Base-by-base conservation (phyloP, 2,797 vertebrate species). In the Centropyge bicolor region DNA sequence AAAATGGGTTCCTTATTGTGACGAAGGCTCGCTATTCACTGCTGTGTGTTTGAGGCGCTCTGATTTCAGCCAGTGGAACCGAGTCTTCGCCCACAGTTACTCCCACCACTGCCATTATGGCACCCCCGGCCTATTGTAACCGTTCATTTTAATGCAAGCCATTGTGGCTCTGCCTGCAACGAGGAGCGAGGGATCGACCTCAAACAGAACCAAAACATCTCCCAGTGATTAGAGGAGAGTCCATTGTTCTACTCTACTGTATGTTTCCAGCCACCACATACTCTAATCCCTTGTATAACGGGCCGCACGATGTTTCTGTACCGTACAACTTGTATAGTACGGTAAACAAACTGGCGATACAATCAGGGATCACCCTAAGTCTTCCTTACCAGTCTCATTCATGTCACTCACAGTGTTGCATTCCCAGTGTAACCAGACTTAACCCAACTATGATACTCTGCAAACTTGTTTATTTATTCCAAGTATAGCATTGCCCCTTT, bases 281-380 rank as follows among this genome's bases (percentile, higher is more conserved):
- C 36, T 74, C 61, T 64, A 76, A 31, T 65, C 68, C 81, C 64
- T 46, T 31, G n/a, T 56, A 48, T 60, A 52, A 62, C 24, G 54
- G 81, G 41, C 59, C n/a, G 3, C 62, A 19, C 45, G 40, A 27
- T 54, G 31, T 74, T 85, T 72, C 71, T 65, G 41, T 4, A 48
- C 36, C 31, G 10, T 76, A 45, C 67, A 70, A 57, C 76, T 74
- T 45, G 65, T 24, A 49, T 41, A 38, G 57, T 64, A 45, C 59
- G 57, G 54, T 69, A 16, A 79, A 86, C 56, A 67, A 86, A 76
- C 85, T 84, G 83, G 86, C 70, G 81, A 90, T 85, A 80, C 88
- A 91, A 92, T 97, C 95, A 96, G 95, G 95, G 93, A 94, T 92
- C 86, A 90, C 90, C 89, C 92, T 83, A 93, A 94, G 96, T 97